phyloP scores from a whole-genome alignment of 2,888 invertebrate genomes.

The Tiliacea citrago region DNA sequence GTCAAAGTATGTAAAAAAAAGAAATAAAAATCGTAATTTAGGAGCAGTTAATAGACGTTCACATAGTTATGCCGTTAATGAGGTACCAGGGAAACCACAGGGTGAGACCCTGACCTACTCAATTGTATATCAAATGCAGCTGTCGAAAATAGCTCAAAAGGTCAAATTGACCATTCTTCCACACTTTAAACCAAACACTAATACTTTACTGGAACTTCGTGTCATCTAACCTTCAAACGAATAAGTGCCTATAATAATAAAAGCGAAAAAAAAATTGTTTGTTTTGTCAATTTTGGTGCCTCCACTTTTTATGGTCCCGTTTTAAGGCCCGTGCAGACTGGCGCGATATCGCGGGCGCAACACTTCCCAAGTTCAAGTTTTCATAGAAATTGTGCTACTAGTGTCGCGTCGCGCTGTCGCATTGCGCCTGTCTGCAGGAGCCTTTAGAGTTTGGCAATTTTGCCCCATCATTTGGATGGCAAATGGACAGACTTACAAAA shows the following conservation, averaged over 20 bases:
- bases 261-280: conserved; percentile 65
- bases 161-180: neutral
- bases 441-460: conserved; percentile 64
- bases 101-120: too few relatives aligned
- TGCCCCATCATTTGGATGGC: conserved; percentile 56
- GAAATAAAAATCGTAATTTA: too few relatives aligned
- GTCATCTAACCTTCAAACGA: conserved; percentile 69
- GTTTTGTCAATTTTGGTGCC: conserved; percentile 70
- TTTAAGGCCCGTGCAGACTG: conserved; percentile 22
- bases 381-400: too few relatives aligned
- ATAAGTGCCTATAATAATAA: conserved; percentile 74
- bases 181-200: conserved; percentile 63
- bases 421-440: too few relatives aligned
- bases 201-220: conserved; percentile 63
- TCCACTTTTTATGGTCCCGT: conserved; percentile 66
- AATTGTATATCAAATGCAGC: too few relatives aligned
- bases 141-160: neutral
- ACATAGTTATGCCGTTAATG: too few relatives aligned
- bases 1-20: too few relatives aligned
- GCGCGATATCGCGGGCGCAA: too few relatives aligned
- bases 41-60: too few relatives aligned
- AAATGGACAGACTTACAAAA: conserved; percentile 21
- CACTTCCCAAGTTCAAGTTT: too few relatives aligned
- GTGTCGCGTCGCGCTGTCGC: too few relatives aligned
- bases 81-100: too few relatives aligned